Conservation (phyloP, 1,140 invertebrate genomes). For the Drosophila nigrodunni region DNA sequence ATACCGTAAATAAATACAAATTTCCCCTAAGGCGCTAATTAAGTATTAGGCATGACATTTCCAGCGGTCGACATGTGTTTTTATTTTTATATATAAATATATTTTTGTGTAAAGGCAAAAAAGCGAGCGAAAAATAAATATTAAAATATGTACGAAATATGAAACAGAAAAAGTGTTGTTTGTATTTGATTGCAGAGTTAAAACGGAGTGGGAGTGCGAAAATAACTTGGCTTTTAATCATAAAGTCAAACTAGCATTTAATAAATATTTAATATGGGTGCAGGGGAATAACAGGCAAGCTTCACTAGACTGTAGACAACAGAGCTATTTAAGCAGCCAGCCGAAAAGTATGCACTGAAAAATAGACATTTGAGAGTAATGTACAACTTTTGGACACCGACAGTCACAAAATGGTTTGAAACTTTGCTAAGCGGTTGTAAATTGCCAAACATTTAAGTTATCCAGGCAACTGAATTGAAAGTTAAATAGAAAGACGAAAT, state of each 20-base stretch:
- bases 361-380: background rate
- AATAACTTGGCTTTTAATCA: too few species aligned
- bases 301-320: too few species aligned
- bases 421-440: slow-evolving; percentile 19
- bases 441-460: background rate
- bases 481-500: background rate
- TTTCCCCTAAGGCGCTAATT: slow-evolving; percentile 12
- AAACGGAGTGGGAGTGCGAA: background rate
- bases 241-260: too few species aligned
- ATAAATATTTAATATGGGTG: too few species aligned
- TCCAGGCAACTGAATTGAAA: background rate
- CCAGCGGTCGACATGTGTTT: slow-evolving; percentile 18
- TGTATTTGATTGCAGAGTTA: background rate
- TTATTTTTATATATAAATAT: slow-evolving; percentile 21
- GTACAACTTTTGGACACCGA: background rate
- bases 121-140: slow-evolving; percentile 48
- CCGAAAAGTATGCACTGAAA: slow-evolving; percentile 32
- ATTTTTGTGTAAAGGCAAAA: slow-evolving; percentile 39
- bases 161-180: background rate
- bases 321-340: background rate
- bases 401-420: slow-evolving; percentile 10
- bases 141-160: slow-evolving; percentile 35
- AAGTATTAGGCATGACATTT: slow-evolving; percentile 34
- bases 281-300: background rate
- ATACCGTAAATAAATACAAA: slow-evolving; percentile 7